phyloP scores from a whole-genome alignment of 1,140 invertebrate species.

The Drosophila varians region DNA sequence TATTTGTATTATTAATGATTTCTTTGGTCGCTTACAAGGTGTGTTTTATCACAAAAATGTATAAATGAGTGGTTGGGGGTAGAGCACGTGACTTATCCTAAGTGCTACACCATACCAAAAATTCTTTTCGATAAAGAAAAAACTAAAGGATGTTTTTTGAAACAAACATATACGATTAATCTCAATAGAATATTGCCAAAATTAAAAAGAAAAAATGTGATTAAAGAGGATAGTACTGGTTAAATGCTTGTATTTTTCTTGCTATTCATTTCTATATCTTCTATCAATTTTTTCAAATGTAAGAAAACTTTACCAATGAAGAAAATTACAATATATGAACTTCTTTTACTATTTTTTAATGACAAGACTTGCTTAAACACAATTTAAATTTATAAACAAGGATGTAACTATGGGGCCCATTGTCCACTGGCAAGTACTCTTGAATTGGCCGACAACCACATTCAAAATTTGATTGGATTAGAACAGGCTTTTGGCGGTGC shows the following conservation, averaged over 20 bases:
- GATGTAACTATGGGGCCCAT: neutral
- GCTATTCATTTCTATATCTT: too few species aligned
- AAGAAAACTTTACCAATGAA: too few species aligned
- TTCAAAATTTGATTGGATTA: slow-evolving; percentile 75
- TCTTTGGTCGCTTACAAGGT: neutral
- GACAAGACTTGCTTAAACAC: too few species aligned
- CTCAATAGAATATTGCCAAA: too few species aligned
- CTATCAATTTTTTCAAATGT: too few species aligned
- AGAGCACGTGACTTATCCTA: neutral
- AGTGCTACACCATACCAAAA: neutral
- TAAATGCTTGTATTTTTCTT: too few species aligned
- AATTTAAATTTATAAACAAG: neutral
- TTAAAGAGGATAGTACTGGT: too few species aligned
- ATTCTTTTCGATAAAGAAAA: neutral
- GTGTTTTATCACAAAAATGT: neutral
- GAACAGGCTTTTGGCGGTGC: slow-evolving; percentile 67
- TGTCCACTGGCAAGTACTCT: neutral
- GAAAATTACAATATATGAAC: too few species aligned
- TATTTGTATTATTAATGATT: slow-evolving; percentile 79
- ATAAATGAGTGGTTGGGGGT: neutral
- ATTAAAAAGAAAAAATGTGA: too few species aligned
- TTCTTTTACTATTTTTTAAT: too few species aligned
- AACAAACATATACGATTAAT: too few species aligned
- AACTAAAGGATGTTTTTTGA: too few species aligned
- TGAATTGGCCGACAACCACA: slow-evolving; percentile 48